Conservation (phyloP, 2,888 invertebrate genomes). For the Plebejus melissa region DNA sequence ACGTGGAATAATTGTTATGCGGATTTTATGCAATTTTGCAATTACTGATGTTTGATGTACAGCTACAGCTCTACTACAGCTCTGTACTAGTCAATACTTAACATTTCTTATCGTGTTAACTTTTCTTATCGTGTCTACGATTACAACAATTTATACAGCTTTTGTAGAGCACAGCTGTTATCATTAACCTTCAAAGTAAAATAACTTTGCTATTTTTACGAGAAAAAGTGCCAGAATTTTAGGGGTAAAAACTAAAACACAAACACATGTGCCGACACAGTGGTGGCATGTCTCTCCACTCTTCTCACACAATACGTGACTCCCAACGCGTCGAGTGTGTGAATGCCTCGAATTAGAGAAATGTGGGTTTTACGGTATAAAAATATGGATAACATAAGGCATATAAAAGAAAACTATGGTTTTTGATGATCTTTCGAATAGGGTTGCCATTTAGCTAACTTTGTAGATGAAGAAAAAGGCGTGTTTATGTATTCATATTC, state of each 20-base stretch:
- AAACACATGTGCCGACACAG: constrained; percentile 13
- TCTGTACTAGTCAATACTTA: too few species aligned
- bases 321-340: constrained; percentile 18
- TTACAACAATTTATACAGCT: neutral
- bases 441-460: neutral
- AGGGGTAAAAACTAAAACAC: neutral
- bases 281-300: constrained; percentile 26
- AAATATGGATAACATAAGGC: constrained; percentile 23
- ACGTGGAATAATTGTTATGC: neutral
- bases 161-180: neutral
- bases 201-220: neutral
- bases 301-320: constrained; percentile 11
- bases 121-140: neutral
- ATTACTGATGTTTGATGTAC: neutral
- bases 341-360: constrained; percentile 10
- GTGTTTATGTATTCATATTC: too few species aligned
- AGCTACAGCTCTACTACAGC: neutral
- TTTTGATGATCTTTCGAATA: constrained; percentile 1
- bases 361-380: constrained; percentile 9
- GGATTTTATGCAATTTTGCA: neutral
- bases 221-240: neutral
- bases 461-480: neutral
- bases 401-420: neutral
- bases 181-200: neutral
- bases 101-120: too few species aligned